Evolutionary conservation across 1,140 invertebrate species (phyloP), one percentile per base, ranked within the genome.

Genomic region (Ooceraea biroi): DNA sequence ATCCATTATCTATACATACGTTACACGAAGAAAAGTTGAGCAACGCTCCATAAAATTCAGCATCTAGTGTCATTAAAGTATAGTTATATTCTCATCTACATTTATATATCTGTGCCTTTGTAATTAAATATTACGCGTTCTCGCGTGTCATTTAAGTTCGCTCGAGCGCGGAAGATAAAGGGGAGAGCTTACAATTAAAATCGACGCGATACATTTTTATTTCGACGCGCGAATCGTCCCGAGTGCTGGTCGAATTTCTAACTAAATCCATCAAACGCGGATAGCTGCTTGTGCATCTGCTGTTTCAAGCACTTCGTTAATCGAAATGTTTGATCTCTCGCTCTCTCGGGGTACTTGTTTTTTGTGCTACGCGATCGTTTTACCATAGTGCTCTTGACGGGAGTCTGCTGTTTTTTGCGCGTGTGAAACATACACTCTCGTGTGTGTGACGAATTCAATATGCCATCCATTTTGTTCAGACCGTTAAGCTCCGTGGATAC

Each of bases 261-360:
- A 36, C 50, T 80, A 17, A 80, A 80, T 80, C 50, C 36, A 80
- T 80, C 76, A 71, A 80, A 57, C 65, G 50, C 22, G 65, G 65
- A 80, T 80, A 80, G 68, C 76, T 71, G 65, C 76, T 71, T 80
- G 50, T 69, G 76, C 76, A 80, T 80, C 76, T 77, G 65, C 68
- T 71, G 52, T 80, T 69, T 69, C 76, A 57, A 80, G 76, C 65
- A 80, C 76, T 80, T 69, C 41, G 76, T 80, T 80, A 80, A 80
- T 80, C 76, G 76, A 80, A 80, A 80, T 80, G 65, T 80, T 80
- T 80, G 76, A 69, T 80, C 76, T 71, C 76, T 71, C 65, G 65
- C 41, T 76, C 73, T 17, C 73, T 63, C 44, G 50, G 17, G 19
- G 50, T 48, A 44, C 76, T 80, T 80, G 65, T 46, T 80, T 80